phyloP scores from a whole-genome alignment of 2,797 vertebrate species.

The Microctenopoma stevenorrisi region DNA sequence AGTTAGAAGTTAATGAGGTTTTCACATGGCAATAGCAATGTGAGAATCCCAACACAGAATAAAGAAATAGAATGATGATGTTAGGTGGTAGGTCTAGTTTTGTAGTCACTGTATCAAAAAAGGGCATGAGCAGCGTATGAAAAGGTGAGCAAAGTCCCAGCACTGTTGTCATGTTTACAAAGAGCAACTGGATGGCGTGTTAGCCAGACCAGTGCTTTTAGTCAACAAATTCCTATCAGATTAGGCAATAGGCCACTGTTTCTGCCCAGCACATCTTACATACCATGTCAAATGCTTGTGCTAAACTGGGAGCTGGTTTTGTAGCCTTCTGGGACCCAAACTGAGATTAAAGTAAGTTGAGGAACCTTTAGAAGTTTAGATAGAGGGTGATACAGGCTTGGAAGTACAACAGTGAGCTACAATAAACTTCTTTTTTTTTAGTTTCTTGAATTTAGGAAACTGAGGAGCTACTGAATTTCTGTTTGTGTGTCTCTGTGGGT shows the following conservation, averaged over 20 bases:
- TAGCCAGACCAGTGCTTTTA: conserved; percentile 70
- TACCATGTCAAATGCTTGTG: conserved; percentile 67
- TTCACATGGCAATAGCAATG: conserved; percentile 31
- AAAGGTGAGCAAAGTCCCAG: conserved; percentile 52
- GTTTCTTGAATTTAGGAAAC: not conserved
- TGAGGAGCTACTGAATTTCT: not conserved
- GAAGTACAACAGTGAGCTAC: not conserved
- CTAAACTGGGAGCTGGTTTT: conserved; percentile 40
- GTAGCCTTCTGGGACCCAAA: conserved; percentile 13
- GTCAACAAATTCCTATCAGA: conserved; percentile 83
- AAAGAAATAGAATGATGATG: not conserved
- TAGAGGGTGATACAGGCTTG: not conserved
- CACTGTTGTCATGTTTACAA: conserved; percentile 73
- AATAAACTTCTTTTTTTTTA: not conserved
- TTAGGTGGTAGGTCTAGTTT: conserved; percentile 18
- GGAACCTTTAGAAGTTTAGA: too few relatives aligned
- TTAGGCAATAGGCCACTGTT: conserved; percentile 79
- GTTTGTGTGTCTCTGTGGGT: not conserved
- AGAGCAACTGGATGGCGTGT: conserved; percentile 74
- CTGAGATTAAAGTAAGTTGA: too few relatives aligned
- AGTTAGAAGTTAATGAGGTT: conserved; percentile 33
- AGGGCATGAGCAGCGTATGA: conserved; percentile 12
- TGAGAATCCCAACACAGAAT: conserved; percentile 16
- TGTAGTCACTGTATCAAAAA: conserved; percentile 24
- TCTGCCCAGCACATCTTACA: conserved; percentile 76